Evolutionary conservation across 2,113 vertebrate species (phyloP).

Genomic region (Felis chaus): DNA sequence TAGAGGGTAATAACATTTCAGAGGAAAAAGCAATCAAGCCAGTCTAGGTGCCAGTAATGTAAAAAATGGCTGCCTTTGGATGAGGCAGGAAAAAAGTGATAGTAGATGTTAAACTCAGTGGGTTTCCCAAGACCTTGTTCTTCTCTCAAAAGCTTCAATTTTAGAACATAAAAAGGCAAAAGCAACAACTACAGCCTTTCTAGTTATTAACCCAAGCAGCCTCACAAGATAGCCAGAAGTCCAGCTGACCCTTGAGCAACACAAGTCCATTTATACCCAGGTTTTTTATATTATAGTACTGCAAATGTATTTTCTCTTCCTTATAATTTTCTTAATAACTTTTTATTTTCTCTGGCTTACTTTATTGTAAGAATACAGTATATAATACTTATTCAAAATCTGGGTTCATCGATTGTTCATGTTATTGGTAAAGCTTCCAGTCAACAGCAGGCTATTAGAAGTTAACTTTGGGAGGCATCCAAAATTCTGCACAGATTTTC

Average conservation of each 20-base stretch:
- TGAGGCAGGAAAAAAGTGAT: not conserved
- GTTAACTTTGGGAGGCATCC: not conserved
- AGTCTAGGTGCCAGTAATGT: not conserved
- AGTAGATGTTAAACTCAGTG: not conserved
- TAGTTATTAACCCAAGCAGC: not conserved
- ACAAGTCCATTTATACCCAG: not conserved
- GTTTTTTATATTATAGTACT: not conserved
- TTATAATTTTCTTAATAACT: not conserved
- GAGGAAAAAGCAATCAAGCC: not conserved
- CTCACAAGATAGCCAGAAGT: not conserved
- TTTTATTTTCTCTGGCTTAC: not conserved
- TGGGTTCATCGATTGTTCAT: not conserved
- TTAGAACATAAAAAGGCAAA: not conserved
- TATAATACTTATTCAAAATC: not conserved
- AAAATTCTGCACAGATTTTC: not conserved
- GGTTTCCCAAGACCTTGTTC: not conserved
- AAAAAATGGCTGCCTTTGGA: slow-evolving; percentile 2
- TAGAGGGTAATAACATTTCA: not conserved
- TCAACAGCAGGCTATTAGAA: not conserved
- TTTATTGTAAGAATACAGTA: not conserved
- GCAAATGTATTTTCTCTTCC: not conserved
- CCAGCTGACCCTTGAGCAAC: not conserved
- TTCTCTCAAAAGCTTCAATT: not conserved
- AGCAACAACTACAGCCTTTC: not conserved
- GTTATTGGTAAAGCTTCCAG: not conserved